phyloP scores from a whole-genome alignment of 2,888 invertebrate species.

The Drosophila antonietae region DNA sequence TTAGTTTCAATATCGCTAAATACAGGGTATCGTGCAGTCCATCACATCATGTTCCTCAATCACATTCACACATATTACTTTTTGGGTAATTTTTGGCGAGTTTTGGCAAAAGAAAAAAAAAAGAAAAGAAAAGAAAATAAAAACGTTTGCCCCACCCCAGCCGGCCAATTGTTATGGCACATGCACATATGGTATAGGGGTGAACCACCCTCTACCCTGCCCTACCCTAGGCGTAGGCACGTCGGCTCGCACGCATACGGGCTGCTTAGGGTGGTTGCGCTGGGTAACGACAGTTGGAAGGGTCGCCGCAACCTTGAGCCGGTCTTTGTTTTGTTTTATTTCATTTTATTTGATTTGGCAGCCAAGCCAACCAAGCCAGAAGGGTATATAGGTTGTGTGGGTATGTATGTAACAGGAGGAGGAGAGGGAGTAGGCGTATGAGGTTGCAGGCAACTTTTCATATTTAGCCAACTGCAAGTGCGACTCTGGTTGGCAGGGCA shows the following conservation, averaged over 20 bases:
- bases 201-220: conserved; percentile 32
- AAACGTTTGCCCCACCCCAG: conserved; percentile 28
- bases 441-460: neutral
- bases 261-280: conserved; percentile 17
- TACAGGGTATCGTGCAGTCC: neutral
- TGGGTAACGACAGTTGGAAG: conserved; percentile 38
- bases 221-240: conserved; percentile 2
- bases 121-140: neutral
- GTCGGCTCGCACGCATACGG: conserved; percentile 9
- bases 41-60: neutral
- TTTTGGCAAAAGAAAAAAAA: conserved; percentile 19
- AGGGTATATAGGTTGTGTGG: neutral
- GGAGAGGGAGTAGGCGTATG: neutral
- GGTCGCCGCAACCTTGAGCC: conserved; percentile 51
- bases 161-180: conserved; percentile 2
- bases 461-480: no score
- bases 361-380: no score
- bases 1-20: no score
- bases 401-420: neutral
- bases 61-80: neutral
- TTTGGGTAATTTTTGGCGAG: conserved; percentile 27
- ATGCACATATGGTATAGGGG: conserved; percentile 28
- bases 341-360: no score
- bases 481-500: neutral
- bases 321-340: neutral